Evolutionary conservation across 2,113 vertebrate genomes (phyloP), one percentile per base, ranked within the genome.

Genomic region (Ursus arctos): DNA sequence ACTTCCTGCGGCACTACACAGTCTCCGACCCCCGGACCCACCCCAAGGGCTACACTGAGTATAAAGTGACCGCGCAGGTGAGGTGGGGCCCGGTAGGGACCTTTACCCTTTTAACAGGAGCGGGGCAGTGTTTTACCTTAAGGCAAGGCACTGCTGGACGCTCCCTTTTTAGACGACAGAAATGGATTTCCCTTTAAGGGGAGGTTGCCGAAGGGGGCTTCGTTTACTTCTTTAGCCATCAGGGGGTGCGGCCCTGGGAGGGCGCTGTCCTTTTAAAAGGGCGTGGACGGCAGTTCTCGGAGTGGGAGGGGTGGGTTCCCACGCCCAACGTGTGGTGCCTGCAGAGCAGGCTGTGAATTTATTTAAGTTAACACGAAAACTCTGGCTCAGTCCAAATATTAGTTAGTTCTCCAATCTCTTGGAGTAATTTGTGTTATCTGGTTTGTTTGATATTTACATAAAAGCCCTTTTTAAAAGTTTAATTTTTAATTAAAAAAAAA

Each of bases 1-100:
- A 99, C 93, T 99, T 99, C 93, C 95, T 99, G 84, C 99, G 99
- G 1, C 99, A 99, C 91, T 99, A 99, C 80, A 96, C 98, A 6
- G 99, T 99, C n/a, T 98, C 98, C 11, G 99, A 99, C 6, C 98
- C 99, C 55, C 99, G 99, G 51, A 98, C 98, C 40, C 99, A 99
- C 97, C 99, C 99, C 93, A 99, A 99, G 95, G 99, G 99, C 91
- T 98, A 99, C 99, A 99, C 99, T 5, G 99, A 99, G 93, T 99
- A 99, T 97, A 99, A 99, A 99, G 99, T 99, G 63, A 99, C 99
- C 21, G 99, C 99, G 6, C 98, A 99, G 99, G 99, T 99, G 61
- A 98, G 99, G 77, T 88, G 76, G 81, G 63, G 55, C 90, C 77
- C 74, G 22, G 43, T 12, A 13, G 53, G 28, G 33, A 31, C 85